Percentiles rank a stretch among this genome's conserved stretches.
Conservation (phyloP, 2,797 vertebrate species). For the Varecia variegata region DNA sequence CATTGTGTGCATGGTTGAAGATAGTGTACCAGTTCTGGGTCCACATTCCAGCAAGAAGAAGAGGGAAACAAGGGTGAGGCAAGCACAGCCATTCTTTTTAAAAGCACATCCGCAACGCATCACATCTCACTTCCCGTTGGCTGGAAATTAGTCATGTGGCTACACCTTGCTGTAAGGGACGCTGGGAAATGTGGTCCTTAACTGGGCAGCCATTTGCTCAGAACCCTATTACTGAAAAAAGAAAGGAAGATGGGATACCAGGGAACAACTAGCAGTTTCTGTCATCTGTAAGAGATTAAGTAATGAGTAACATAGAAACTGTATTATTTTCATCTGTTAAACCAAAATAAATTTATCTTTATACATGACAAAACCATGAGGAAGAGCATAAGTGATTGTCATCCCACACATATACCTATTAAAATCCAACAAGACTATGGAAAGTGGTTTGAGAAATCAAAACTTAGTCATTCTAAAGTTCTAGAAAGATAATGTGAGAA, state of each 20-base stretch:
- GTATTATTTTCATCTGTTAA: neutral
- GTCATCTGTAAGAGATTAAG: neutral
- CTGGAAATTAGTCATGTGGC: neutral
- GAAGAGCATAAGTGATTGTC: neutral
- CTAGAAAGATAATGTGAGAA: neutral
- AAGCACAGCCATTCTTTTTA: neutral
- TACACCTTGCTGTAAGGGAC: neutral
- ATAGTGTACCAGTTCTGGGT: neutral
- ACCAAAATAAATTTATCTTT: neutral
- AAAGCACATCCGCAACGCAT: neutral
- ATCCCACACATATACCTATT: neutral
- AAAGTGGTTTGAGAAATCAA: neutral
- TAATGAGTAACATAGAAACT: slow-evolving; percentile 28
- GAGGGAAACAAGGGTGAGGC: neutral
- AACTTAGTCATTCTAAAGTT: neutral
- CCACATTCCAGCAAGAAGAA: neutral
- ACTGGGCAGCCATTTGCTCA: neutral
- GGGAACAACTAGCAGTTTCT: neutral
- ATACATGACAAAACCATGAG: neutral
- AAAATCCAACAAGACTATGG: neutral
- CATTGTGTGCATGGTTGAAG: neutral
- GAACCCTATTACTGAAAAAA: neutral
- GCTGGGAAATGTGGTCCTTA: neutral
- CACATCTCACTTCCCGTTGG: neutral
- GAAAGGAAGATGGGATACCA: neutral